Conservation (phyloP, 2,888 invertebrate species). For the Catocala nupta region DNA sequence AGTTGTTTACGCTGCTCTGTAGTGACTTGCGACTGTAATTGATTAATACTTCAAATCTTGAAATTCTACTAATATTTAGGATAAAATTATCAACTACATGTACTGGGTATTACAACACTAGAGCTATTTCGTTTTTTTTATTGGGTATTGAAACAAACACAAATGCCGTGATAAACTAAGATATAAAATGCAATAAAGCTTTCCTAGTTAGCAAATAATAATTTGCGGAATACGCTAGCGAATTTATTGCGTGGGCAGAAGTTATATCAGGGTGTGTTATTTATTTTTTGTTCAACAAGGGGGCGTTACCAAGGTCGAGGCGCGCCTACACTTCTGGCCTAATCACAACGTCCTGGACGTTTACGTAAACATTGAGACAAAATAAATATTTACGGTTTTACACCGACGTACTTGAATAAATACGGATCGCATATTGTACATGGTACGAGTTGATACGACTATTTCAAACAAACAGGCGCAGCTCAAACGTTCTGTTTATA, state of each 20-base stretch:
- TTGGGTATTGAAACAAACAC: no score
- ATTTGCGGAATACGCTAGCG: not conserved
- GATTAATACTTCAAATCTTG: no score
- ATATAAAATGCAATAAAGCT: not conserved
- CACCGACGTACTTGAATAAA: not conserved
- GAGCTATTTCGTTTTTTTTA: no score
- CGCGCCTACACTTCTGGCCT: conserved; percentile 23
- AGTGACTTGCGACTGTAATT: no score
- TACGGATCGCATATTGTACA: not conserved
- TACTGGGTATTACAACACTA: no score
- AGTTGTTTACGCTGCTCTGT: not conserved
- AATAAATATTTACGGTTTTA: conserved; percentile 3
- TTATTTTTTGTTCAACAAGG: conserved; percentile 26
- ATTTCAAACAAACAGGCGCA: not conserved
- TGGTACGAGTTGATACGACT: not conserved
- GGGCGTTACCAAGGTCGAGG: conserved; percentile 50
- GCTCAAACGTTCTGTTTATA: not conserved
- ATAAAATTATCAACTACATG: no score
- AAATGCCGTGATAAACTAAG: no score
- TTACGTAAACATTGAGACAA: not conserved
- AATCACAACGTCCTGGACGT: conserved; percentile 13
- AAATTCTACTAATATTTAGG: no score
- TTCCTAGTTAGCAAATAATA: not conserved
- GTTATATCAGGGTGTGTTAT: conserved; percentile 28
- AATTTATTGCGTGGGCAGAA: conserved; percentile 20